Evolutionary conservation across 2,113 vertebrate genomes (phyloP), one percentile per base, ranked within the genome.

Genomic region (Spermophilus dauricus): DNA sequence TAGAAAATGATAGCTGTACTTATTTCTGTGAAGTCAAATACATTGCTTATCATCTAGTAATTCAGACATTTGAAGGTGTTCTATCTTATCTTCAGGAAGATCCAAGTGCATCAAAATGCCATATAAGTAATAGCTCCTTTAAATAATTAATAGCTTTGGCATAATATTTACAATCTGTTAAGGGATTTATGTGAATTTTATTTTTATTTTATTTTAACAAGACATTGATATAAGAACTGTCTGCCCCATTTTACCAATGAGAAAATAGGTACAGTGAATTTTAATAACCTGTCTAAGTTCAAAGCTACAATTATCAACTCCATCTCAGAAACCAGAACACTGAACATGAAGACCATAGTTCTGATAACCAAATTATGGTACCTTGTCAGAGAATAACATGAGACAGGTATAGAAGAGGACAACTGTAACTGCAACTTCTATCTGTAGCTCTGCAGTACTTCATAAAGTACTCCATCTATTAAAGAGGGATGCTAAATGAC

Each of bases 161-260:
- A 61, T 17, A 80, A 4, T 34, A 87, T 51, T 83, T 76, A 76
- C 39, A 22, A 86, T 45, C 18, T 90, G 7, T 4, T 87, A 61
- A 93, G 12, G 14, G 24, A 2, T 51, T 84, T 56, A 12, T 14
- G 6, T 39, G 12, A 10, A 26, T 56, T 67, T 82, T 89, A 78
- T 91, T 88, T 76, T 80, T 24, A 78, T 87, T 63, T 75, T 51
- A 89, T 45, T 72, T 86, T 30, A 92, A 94, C 24, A 81, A 65
- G 2, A 91, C 30, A 53, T 75, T 76, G 22, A 34, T 22, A 5
- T 42, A 45, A 61, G 14, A 63, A 67, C 17, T 34, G 1, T 58
- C 56, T 53, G 30, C 12, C 9, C 9, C 13, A n/a, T 45, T 92
- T 86, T 61, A 51, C 24, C 92, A 48, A 1, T 22, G 4, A 97